phyloP scores from a whole-genome alignment of 2,797 vertebrate species.

The Urophycis tenuis region DNA sequence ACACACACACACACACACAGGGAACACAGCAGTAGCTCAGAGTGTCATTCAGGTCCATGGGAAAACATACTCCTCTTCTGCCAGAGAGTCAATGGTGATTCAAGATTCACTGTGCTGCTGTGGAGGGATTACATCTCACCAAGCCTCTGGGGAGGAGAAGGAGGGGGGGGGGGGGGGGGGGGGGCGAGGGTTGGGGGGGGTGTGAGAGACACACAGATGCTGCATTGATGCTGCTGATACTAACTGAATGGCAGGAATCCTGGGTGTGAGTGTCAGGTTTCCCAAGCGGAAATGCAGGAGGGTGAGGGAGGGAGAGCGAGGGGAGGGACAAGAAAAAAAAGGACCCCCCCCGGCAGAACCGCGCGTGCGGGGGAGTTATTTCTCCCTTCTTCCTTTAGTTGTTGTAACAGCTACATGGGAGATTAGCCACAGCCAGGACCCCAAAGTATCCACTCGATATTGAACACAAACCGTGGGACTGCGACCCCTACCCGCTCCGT shows the following conservation, averaged over 20 bases:
- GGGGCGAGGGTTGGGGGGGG: background rate
- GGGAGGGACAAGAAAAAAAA: too few relatives aligned
- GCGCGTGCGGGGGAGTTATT: conserved; percentile 16
- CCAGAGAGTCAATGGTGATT: conserved; percentile 56
- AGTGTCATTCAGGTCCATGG: conserved; percentile 52
- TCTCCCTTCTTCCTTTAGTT: background rate
- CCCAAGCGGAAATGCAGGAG: conserved; percentile 42
- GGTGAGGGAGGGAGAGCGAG: conserved; percentile 34
- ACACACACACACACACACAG: too few relatives aligned
- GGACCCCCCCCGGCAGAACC: conserved; percentile 8
- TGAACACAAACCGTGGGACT: background rate
- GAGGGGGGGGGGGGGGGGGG: background rate
- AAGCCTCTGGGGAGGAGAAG: conserved; percentile 41
- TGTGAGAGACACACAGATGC: conserved; percentile 56
- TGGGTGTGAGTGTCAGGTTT: conserved; percentile 53
- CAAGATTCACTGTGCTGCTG: conserved; percentile 56
- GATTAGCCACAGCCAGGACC: conserved; percentile 36
- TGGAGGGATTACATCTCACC: conserved; percentile 61
- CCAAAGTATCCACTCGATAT: background rate
- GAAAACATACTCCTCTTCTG: conserved; percentile 54
- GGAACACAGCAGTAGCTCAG: conserved; percentile 12
- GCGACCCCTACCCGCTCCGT: background rate
- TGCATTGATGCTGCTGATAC: conserved; percentile 64
- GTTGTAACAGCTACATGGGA: conserved; percentile 26
- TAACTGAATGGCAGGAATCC: conserved; percentile 55